Percentiles rank a stretch among this genome's conserved stretches.
Conservation (phyloP, 2,888 invertebrate genomes). For the Scaptomyza tumidula region DNA sequence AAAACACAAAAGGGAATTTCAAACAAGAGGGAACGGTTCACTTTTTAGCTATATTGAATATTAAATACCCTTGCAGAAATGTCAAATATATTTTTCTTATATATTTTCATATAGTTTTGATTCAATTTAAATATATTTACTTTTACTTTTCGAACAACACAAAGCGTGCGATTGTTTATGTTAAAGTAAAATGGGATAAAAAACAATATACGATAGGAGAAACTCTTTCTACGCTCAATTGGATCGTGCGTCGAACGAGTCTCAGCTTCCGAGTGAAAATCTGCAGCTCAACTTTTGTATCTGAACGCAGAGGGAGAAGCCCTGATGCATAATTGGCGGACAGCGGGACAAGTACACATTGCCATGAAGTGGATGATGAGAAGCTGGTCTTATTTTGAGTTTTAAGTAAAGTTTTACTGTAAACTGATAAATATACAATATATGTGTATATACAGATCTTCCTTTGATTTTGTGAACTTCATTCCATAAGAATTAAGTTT, state of each 20-base stretch:
- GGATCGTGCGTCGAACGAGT: constrained; percentile 1
- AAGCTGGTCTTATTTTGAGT: constrained; percentile 14
- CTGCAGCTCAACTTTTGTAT: not conserved
- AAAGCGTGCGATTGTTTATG: constrained; percentile 78
- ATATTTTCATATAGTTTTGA: too few species aligned
- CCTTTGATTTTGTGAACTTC: not conserved
- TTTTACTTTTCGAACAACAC: too few species aligned
- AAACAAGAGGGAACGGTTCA: not conserved
- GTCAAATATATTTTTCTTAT: not conserved
- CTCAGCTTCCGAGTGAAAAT: not conserved
- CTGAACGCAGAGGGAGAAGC: constrained; percentile 14
- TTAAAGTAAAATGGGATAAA: constrained; percentile 19
- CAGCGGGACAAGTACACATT: not conserved
- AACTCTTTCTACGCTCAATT: not conserved
- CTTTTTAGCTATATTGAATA: not conserved
- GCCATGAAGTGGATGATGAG: constrained; percentile 27
- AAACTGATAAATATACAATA: not conserved
- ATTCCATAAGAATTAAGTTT: too few species aligned
- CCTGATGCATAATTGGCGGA: constrained; percentile 35
- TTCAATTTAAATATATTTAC: too few species aligned
- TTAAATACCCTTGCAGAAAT: constrained; percentile 1
- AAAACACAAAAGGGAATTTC: constrained; percentile 2
- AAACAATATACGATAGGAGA: constrained; percentile 14
- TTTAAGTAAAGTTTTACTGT: not conserved
- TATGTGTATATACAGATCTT: too few species aligned